Evolutionary conservation across 2,113 vertebrate genomes (phyloP).

Genomic region (Rhineura floridana): DNA sequence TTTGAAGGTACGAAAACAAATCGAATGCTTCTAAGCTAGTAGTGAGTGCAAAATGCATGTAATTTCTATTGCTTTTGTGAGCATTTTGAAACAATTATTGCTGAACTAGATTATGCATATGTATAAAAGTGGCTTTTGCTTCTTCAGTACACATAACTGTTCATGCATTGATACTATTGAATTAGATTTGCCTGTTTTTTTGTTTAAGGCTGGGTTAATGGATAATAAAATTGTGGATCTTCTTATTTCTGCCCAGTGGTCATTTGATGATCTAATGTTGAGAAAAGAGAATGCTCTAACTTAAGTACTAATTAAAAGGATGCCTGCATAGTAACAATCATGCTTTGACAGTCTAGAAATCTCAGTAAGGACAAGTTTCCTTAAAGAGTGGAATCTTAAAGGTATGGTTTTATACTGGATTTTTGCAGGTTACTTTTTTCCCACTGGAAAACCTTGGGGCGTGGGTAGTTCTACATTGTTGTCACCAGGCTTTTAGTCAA

Average conservation of each 20-base stretch:
- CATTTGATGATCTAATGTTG: neutral
- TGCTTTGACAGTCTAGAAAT: neutral
- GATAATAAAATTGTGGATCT: neutral
- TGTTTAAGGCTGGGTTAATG: neutral
- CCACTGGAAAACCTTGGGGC: neutral
- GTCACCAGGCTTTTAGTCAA: too few species aligned
- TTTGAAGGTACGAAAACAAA: neutral
- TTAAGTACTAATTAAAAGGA: neutral
- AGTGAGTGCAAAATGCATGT: neutral
- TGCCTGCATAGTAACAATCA: neutral
- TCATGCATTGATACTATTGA: neutral
- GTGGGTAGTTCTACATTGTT: neutral
- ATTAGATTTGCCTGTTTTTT: neutral
- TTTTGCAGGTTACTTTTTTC: neutral
- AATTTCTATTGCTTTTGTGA: neutral
- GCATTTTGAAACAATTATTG: slow-evolving; percentile 25
- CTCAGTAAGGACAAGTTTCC: neutral
- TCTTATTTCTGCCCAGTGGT: neutral
- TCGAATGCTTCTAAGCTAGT: slow-evolving; percentile 2
- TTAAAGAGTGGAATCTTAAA: neutral
- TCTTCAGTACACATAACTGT: neutral
- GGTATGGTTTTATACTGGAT: neutral
- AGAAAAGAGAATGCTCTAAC: neutral
- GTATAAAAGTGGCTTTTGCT: neutral
- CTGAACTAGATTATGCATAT: accelerated